Conservation (phyloP, 2,888 invertebrate genomes). For the Tetranychus piercei region DNA sequence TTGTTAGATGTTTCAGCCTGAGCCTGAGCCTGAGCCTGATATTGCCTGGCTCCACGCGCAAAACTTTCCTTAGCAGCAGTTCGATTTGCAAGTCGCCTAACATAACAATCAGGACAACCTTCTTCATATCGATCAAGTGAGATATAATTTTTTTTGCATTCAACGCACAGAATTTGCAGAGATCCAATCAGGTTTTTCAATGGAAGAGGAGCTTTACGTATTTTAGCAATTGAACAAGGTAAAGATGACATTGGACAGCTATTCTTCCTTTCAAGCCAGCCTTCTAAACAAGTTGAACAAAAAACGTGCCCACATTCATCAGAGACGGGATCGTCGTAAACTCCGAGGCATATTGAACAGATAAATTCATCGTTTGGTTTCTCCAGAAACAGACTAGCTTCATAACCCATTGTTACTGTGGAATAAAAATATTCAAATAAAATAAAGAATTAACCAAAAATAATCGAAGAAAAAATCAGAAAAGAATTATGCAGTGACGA, state of each 20-base stretch:
- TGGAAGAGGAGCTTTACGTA: background rate
- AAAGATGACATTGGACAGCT: conserved; percentile 20
- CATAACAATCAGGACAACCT: background rate
- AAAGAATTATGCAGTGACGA: too few relatives aligned
- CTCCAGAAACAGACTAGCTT: background rate
- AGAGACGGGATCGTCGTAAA: background rate
- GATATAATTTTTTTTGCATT: background rate
- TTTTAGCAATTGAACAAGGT: conserved; percentile 35
- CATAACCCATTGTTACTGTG: background rate
- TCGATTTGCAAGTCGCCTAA: background rate
- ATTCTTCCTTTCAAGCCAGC: background rate
- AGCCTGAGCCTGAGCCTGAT: background rate
- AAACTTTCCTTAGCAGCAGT: too few relatives aligned
- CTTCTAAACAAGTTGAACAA: background rate
- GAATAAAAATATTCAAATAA: background rate
- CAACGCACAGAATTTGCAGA: background rate
- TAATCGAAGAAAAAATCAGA: too few relatives aligned
- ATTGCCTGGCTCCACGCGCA: background rate
- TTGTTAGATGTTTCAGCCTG: background rate
- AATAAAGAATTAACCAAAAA: too few relatives aligned
- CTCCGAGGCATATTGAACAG: background rate
- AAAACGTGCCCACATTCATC: background rate
- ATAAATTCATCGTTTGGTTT: background rate
- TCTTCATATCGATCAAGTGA: background rate
- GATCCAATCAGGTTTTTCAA: background rate